These are phyloP conservation scores for Heliocidaris tuberculata DNA, from an alignment of 35 echinoderm and acorn worm genomes.

Conservation along the genomic window DNA sequence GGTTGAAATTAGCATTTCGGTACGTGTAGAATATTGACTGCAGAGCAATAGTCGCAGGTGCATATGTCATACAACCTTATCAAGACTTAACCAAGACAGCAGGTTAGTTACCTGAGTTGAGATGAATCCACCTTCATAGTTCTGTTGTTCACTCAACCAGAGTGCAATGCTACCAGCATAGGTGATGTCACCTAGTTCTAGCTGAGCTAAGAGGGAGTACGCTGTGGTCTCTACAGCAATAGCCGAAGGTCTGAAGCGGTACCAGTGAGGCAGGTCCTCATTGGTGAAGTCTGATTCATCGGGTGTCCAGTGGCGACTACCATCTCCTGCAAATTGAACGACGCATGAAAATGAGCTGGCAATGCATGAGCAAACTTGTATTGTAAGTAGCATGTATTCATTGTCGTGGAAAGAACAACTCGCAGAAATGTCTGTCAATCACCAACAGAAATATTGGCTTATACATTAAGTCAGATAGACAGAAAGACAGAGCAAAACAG, in stretches of 20 bases:
- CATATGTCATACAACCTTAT: no score
- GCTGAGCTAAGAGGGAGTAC: slow-evolving; percentile 57
- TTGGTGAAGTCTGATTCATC: slow-evolving; percentile 44
- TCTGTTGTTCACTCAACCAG: slow-evolving; percentile 68
- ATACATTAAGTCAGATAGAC: no score
- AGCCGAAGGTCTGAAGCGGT: slow-evolving; percentile 58
- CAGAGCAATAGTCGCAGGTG: no score
- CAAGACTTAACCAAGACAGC: no score
- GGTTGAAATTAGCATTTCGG: no score
- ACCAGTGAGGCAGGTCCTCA: slow-evolving; percentile 74
- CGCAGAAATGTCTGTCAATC: no score
- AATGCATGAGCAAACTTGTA: neutral
- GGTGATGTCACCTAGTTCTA: slow-evolving; percentile 28
- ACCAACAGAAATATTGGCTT: no score
- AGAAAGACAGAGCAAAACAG: no score
- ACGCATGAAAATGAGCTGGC: neutral
- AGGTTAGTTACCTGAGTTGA: slow-evolving; percentile 74
- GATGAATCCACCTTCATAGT: slow-evolving; percentile 68
- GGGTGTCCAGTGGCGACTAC: slow-evolving; percentile 60
- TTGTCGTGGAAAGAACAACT: no score
- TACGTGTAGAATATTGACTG: no score
- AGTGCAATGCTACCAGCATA: slow-evolving; percentile 53
- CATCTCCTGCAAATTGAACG: slow-evolving; percentile 35
- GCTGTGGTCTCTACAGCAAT: slow-evolving; percentile 60
- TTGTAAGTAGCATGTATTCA: neutral